Evolutionary conservation across 2,113 vertebrate species (phyloP).

Genomic region (Spermophilus dauricus): DNA sequence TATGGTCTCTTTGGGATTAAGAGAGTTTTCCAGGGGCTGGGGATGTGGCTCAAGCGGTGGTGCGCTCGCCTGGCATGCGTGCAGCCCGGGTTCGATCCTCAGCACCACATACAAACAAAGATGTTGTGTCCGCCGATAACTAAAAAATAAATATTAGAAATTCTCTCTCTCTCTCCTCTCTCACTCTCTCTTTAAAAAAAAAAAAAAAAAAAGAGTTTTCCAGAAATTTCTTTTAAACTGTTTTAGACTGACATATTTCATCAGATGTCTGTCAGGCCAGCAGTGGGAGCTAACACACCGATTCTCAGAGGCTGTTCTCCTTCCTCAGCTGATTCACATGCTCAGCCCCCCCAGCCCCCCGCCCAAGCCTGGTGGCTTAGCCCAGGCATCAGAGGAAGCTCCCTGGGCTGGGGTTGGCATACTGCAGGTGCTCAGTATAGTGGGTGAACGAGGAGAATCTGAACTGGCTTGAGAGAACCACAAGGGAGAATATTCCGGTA

Average conservation of each 20-base stretch:
- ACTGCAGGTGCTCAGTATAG: neutral
- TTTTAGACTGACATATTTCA: constrained; percentile 70
- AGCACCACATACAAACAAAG: too few species aligned
- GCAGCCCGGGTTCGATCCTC: too few species aligned
- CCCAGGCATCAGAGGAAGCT: neutral
- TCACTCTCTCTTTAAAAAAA: too few species aligned
- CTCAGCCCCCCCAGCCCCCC: neutral
- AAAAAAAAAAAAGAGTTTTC: too few species aligned
- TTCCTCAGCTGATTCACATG: neutral
- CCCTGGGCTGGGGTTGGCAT: neutral
- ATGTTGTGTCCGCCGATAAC: too few species aligned
- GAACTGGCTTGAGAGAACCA: neutral
- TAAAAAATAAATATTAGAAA: too few species aligned
- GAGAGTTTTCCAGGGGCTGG: constrained; percentile 47
- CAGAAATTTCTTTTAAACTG: constrained; percentile 49
- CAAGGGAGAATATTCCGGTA: neutral
- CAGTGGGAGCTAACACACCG: constrained; percentile 83
- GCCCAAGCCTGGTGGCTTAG: neutral
- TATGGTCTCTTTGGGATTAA: neutral
- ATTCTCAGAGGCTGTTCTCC: constrained; percentile 38
- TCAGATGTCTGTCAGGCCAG: constrained; percentile 81
- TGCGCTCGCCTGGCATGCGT: too few species aligned
- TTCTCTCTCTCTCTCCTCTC: too few species aligned
- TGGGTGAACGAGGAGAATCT: neutral
- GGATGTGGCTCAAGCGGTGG: too few species aligned